Conservation (phyloP, 2,113 vertebrate genomes). For the Brachypodius melanocephalos region DNA sequence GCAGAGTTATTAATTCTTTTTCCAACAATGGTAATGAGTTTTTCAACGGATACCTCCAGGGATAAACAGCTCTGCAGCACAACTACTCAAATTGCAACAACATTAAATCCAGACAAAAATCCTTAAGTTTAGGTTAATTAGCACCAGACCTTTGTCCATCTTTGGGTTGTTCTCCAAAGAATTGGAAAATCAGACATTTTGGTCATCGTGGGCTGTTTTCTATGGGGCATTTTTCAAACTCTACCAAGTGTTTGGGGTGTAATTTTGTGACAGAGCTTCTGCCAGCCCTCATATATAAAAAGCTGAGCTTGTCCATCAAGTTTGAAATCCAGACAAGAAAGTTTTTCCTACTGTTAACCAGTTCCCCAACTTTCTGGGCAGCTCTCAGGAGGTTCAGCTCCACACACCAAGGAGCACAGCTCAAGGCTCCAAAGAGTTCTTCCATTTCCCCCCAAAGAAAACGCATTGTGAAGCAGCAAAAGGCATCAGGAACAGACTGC, state of each 20-base stretch:
- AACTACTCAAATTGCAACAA: not conserved
- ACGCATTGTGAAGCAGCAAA: not conserved
- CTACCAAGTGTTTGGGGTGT: not conserved
- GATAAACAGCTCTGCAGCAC: slow-evolving; percentile 14
- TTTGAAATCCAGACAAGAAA: not conserved
- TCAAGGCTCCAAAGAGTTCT: not conserved
- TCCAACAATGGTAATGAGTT: slow-evolving; percentile 33
- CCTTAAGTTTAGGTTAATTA: slow-evolving; percentile 36
- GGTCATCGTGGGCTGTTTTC: not conserved
- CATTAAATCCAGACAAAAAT: not conserved
- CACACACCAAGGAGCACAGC: not conserved
- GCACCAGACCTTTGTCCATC: not conserved
- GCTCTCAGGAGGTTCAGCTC: not conserved
- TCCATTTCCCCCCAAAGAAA: not conserved
- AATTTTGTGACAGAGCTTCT: not conserved
- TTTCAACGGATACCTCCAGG: slow-evolving; percentile 36
- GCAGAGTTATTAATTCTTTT: not conserved
- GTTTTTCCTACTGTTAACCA: not conserved
- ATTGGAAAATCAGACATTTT: not conserved
- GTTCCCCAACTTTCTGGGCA: not conserved
- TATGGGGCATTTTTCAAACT: not conserved
- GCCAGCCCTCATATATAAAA: not conserved
- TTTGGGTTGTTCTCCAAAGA: not conserved
- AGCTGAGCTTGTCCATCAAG: not conserved
- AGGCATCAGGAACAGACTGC: not conserved